phyloP scores from a whole-genome alignment of 2,888 invertebrate species.

The Drosophila planitibia region DNA sequence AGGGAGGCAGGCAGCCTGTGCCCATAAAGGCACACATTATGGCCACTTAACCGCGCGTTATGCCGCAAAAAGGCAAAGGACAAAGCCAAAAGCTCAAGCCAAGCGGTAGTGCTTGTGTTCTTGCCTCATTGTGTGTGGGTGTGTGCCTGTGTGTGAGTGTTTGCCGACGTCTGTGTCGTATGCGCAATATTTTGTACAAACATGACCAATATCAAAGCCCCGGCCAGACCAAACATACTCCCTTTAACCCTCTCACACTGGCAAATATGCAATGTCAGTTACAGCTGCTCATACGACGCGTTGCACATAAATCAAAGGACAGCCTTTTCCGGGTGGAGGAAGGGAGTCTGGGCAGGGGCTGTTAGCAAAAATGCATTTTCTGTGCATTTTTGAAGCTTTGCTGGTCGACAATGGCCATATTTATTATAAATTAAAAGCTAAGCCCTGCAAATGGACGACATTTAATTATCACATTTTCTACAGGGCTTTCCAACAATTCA shows the following conservation, averaged over 20 bases:
- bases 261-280: slow-evolving; percentile 72
- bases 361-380: slow-evolving; percentile 38
- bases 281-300: slow-evolving; percentile 63
- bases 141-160: not conserved
- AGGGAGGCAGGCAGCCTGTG: slow-evolving; percentile 37
- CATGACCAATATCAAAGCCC: slow-evolving; percentile 54
- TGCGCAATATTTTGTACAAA: slow-evolving; percentile 81
- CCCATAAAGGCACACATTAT: slow-evolving; percentile 79
- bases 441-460: slow-evolving; percentile 61
- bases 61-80: slow-evolving; percentile 79
- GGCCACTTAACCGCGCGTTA: slow-evolving; percentile 83
- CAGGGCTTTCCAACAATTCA: slow-evolving; percentile 19
- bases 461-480: slow-evolving; percentile 72
- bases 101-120: slow-evolving; percentile 26
- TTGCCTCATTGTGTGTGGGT: slow-evolving; percentile 3
- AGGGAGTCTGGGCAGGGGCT: not conserved
- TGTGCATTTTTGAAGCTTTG: slow-evolving; percentile 24
- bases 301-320: slow-evolving; percentile 70
- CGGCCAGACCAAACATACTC: slow-evolving; percentile 5
- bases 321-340: slow-evolving; percentile 2
- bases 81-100: slow-evolving; percentile 69
- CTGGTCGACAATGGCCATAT: slow-evolving; percentile 35
- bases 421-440: slow-evolving; percentile 75
- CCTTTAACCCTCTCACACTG: not conserved
- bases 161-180: slow-evolving; percentile 51